Evolutionary conservation across 2,888 invertebrate genomes (phyloP), one percentile per base, ranked within the genome.

Genomic region (Apamea crenata): DNA sequence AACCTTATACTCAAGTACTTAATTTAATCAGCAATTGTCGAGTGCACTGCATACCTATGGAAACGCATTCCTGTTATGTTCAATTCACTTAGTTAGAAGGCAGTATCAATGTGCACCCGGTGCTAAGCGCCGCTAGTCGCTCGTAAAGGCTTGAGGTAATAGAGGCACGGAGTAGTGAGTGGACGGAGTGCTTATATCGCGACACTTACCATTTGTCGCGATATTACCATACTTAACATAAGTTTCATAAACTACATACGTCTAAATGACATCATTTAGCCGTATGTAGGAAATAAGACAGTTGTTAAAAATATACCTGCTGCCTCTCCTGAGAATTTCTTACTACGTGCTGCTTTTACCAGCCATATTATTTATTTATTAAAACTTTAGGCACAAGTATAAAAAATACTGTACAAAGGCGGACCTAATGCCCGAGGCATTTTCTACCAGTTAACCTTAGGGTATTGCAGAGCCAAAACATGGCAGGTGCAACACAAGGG

Each of bases 31-130:
- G 29, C 6, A 12, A 25, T 36, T 40, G 14, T 71, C 25, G 40
- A 77, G 56, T 74, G 44, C 69, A 53, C 5, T 56, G 29, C 47
- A 32, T 61, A 18, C 16, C 25, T 59, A 70, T 36, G 56, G 40
- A 53, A 65, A 40, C 10, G n/a, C 40, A 65, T 80, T 76, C 68
- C 61, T 47, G 68, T 74, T 83, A 80, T 75, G 67, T 77, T 77
- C 82, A 89, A 88, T 88, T 85, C 80, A 89, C 84, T 89, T 87
- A 87, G 53, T 32, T 85, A 82, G 71, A 29, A 78, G 74, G 76
- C 81, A 69, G 66, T 81, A 78, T 81, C 82, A 72, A 74, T 87
- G 81, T 75, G 77, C 74, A 86, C 71, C 76, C 72, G 32, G 56
- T 67, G 73, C 81, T 81, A 77, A 77, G 77, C 74, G 40, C 47